Evolutionary conservation across 2,113 vertebrate species (phyloP), one percentile per base, ranked within the genome.

Genomic region (Ceratotherium simum): DNA sequence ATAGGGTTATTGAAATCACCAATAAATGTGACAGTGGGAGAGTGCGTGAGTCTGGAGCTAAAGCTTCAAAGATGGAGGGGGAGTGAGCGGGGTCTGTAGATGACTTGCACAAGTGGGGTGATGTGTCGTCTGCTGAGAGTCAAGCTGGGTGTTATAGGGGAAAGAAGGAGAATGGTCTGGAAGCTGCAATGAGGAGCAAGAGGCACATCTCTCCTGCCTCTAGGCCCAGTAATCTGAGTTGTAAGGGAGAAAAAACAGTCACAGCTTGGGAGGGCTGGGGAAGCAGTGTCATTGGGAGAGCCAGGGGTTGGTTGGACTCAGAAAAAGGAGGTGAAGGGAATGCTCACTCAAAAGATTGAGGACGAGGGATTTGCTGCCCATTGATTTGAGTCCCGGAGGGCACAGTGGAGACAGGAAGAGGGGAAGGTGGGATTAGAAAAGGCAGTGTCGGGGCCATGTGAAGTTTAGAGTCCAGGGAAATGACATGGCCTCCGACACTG

Each of bases 271-370:
- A 96, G 21, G 42, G 17, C 60, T 9, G 14, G 80, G 56, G 39
- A 90, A 72, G 67, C 25, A n/a, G n/a, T 75, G 29, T 76, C n/a
- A 42, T 39, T 60, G 54, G 39, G 23, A 96, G 54, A 83, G 62
- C 13, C 0, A 12, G 58, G 36, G 31, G 33, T 69, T 39, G 6
- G 17, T 13, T 69, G 27, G 72, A 69, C 42, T 67, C 42, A 56
- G 70, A 79, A 88, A 51, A 67, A 90, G 36, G 84, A 84, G 92
- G 51, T 16, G 8, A 82, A 64, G 62, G 86, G 25, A 88, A 93
- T 18, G 23, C 42, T 85, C 20, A 4, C 13, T 8, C 1, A 20
- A 60, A 64, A 75, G 21, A 13, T 23, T 42, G 5, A 31, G 42
- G 73, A 48, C 27, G 31, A 3, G 17, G 54, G 54, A 20, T 70